These are phyloP conservation scores for Ephydatia muelleri DNA, from an alignment of 37 sponge, comb jelly and placozoan genomes.

Conservation along the genomic window DNA sequence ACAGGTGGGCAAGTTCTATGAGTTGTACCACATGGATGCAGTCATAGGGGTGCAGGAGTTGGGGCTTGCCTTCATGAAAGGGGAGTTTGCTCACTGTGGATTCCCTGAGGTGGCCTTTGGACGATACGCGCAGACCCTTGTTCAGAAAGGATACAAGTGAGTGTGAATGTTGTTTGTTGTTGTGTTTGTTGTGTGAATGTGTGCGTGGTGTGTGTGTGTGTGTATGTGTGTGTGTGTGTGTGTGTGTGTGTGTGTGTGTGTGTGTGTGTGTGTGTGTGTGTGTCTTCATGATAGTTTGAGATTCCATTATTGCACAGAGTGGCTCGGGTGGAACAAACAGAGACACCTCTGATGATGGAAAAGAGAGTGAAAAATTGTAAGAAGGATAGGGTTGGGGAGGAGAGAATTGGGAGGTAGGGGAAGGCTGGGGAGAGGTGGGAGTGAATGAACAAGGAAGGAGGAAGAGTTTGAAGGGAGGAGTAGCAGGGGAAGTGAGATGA, in stretches of 20 bases:
- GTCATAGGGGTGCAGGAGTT: constrained; percentile 88
- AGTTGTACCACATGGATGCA: constrained; percentile 99
- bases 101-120: constrained; percentile 95
- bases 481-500: too few species aligned
- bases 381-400: background rate
- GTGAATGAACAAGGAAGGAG: too few species aligned
- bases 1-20: constrained; percentile 99
- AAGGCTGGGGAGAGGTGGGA: background rate
- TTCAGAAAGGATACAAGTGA: constrained; percentile 94
- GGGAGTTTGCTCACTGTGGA: constrained; percentile 91
- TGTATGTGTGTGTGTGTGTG: too few species aligned
- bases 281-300: background rate
- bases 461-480: too few species aligned
- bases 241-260: background rate
- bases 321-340: constrained; percentile 97
- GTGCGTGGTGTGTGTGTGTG: too few species aligned
- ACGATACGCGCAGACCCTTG: constrained; percentile 87
- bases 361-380: constrained; percentile 77
- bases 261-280: background rate
- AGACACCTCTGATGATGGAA: constrained; percentile 92
- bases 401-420: background rate
- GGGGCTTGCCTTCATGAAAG: constrained; percentile 93
- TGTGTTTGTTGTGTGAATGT: too few species aligned
- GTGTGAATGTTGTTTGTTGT: too few species aligned
- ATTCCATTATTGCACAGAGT: constrained; percentile 43